These are phyloP conservation scores for Tetheella fluctuosa DNA, from an alignment of 2,888 invertebrate genomes.

Conservation along the genomic window DNA sequence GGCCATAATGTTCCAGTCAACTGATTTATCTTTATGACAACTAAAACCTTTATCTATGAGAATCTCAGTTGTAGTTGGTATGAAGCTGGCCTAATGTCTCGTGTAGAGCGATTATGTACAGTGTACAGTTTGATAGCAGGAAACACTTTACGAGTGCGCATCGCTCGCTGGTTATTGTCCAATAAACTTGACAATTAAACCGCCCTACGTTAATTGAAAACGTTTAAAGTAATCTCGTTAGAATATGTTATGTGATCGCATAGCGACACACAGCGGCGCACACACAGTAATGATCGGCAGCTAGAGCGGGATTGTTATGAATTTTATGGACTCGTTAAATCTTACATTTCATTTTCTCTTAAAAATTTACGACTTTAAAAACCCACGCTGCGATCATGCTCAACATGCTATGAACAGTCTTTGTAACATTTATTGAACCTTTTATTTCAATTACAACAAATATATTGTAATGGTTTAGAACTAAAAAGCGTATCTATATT, in stretches of 20 bases:
- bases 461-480: too few relatives aligned
- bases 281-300: not conserved
- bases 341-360: not conserved
- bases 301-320: conserved; percentile 1
- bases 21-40: not conserved
- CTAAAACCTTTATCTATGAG: not conserved
- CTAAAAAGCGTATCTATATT: too few relatives aligned
- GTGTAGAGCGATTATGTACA: not conserved
- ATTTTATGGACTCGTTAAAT: not conserved
- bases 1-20: not conserved
- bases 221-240: conserved; percentile 1
- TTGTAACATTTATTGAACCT: not conserved
- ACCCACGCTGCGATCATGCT: not conserved
- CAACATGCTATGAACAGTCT: not conserved
- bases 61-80: not conserved
- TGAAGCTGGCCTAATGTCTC: not conserved
- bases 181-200: conserved; percentile 7
- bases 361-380: not conserved
- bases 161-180: conserved; percentile 4
- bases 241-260: not conserved
- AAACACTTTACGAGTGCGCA: conserved; percentile 1
- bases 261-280: not conserved
- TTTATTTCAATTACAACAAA: too few relatives aligned
- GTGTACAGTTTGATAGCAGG: not conserved
- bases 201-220: conserved; percentile 7